phyloP scores from a whole-genome alignment of 2,888 invertebrate species.

The Oxyscelio sp. region DNA sequence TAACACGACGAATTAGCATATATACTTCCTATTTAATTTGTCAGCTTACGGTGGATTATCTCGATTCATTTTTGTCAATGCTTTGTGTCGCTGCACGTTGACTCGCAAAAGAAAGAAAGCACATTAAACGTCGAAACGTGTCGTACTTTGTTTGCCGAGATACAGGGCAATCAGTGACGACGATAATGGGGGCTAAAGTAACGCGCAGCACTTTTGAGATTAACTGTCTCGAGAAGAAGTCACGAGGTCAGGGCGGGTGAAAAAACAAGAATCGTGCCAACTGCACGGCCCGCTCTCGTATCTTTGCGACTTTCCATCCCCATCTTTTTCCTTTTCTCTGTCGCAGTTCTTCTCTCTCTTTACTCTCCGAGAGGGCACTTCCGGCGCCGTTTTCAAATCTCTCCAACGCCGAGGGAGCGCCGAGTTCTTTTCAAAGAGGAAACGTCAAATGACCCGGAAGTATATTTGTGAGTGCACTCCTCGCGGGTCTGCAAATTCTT shows the following conservation, averaged over 20 bases:
- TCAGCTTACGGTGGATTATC: constrained; percentile 14
- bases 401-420: constrained; percentile 63
- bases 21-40: constrained; percentile 23
- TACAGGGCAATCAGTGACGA: constrained; percentile 39
- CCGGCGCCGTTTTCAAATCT: constrained; percentile 72
- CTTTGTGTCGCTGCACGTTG: not conserved
- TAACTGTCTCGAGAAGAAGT: constrained; percentile 66
- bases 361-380: constrained; percentile 70
- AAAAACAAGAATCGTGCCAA: constrained; percentile 38
- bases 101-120: not conserved
- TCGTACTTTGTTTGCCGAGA: constrained; percentile 30
- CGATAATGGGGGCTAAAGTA: constrained; percentile 30
- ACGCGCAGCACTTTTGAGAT: constrained; percentile 57
- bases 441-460: constrained; percentile 73
- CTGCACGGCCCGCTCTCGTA: constrained; percentile 19
- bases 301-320: constrained; percentile 13
- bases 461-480: constrained; percentile 53
- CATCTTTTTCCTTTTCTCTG: constrained; percentile 43
- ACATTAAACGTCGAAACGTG: too few species aligned
- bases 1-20: constrained; percentile 31
- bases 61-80: not conserved
- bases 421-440: constrained; percentile 61
- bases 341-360: constrained; percentile 42
- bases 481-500: constrained; percentile 55
- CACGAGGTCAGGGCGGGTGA: constrained; percentile 63